phyloP scores from a whole-genome alignment of 92 coral and sea anemone species.

The Ricordea florida region DNA sequence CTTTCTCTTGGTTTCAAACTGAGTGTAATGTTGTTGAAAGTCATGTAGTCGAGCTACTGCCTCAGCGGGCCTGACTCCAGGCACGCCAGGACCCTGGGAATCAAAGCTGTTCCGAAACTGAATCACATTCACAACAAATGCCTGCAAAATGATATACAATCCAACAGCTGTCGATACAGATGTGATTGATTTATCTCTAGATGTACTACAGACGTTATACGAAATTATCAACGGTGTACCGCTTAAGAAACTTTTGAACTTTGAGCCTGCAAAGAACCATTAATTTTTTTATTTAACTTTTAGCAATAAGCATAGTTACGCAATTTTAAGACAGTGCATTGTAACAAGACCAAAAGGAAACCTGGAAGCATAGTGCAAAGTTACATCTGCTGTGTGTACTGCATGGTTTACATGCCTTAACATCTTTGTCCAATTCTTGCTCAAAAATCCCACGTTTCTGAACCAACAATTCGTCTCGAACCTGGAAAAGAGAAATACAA shows the following conservation, averaged over 20 bases:
- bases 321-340: too few relatives aligned
- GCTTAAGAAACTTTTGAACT: too few relatives aligned
- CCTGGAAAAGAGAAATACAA: constrained; percentile 35
- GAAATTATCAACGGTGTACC: not conserved
- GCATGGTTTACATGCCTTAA: constrained; percentile 72
- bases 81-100: constrained; percentile 97
- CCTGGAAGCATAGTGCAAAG: too few relatives aligned
- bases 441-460: constrained; percentile 96
- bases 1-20: constrained; percentile 88
- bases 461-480: constrained; percentile 83
- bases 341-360: too few relatives aligned
- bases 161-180: not conserved
- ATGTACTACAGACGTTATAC: not conserved
- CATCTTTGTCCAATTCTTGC: constrained; percentile 98
- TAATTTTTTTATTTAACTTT: too few relatives aligned
- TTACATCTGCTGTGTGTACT: too few relatives aligned
- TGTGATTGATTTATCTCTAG: too few relatives aligned
- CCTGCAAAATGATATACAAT: constrained; percentile 43
- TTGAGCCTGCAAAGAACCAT: too few relatives aligned
- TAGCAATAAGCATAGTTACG: too few relatives aligned
- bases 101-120: constrained; percentile 99
- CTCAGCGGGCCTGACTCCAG: constrained; percentile 95
- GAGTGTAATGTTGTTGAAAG: constrained; percentile 92
- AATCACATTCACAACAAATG: constrained; percentile 96
- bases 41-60: constrained; percentile 91